Evolutionary conservation across 2,113 vertebrate species (phyloP).

Genomic region (Pseudorasbora parva): DNA sequence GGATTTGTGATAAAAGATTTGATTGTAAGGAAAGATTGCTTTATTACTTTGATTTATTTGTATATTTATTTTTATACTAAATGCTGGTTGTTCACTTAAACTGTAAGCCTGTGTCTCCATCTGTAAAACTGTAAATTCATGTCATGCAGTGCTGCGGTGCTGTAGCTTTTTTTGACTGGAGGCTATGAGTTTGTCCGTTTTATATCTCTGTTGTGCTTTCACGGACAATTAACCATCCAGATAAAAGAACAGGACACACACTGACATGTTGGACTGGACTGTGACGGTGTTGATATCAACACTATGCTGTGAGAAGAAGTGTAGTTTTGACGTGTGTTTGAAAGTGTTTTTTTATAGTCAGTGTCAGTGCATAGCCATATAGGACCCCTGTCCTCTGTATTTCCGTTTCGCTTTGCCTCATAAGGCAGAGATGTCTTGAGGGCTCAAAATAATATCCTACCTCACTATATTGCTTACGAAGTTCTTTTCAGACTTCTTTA

Average conservation of each 20-base stretch:
- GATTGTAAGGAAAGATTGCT: not conserved
- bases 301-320: not conserved
- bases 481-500: not conserved
- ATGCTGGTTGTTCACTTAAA: not conserved
- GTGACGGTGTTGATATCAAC: not conserved
- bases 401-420: not conserved
- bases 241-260: constrained; percentile 62
- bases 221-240: constrained; percentile 74
- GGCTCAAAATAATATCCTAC: constrained; percentile 31
- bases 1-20: not conserved
- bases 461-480: constrained; percentile 13
- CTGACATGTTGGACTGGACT: constrained; percentile 62
- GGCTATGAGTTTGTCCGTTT: constrained; percentile 19
- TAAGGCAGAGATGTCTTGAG: constrained; percentile 31
- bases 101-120: not conserved
- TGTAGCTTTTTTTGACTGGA: not conserved
- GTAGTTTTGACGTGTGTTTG: constrained; percentile 8
- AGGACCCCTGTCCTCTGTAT: not conserved
- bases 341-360: constrained; percentile 1
- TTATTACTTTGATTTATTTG: not conserved
- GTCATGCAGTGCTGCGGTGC: not conserved
- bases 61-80: not conserved
- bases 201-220: constrained; percentile 70
- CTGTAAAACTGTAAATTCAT: not conserved
- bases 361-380: constrained; percentile 1